These are phyloP conservation scores for Leptinotarsa lineolata DNA, from an alignment of 1,140 invertebrate genomes.

Conservation along the genomic window DNA sequence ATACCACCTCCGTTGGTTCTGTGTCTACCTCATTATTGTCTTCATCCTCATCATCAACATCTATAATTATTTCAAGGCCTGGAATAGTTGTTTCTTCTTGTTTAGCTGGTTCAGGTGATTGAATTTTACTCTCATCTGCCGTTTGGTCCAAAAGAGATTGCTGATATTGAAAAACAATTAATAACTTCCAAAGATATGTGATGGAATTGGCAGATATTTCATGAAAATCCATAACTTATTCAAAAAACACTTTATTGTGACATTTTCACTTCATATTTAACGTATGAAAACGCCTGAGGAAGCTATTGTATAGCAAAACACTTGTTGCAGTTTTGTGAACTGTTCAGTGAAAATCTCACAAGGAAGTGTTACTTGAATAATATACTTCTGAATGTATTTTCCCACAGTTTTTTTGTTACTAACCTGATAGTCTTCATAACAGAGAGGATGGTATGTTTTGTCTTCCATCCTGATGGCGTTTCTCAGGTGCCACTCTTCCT, in stretches of 20 bases:
- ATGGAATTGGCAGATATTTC: no score
- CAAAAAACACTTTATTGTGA: no score
- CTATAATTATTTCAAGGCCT: slow-evolving; percentile 48
- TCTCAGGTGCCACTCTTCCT: slow-evolving; percentile 92
- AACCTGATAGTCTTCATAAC: slow-evolving; percentile 88
- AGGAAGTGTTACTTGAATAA: no score
- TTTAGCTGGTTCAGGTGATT: slow-evolving; percentile 27
- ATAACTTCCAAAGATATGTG: no score
- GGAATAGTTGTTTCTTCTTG: slow-evolving; percentile 41
- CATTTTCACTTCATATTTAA: no score
- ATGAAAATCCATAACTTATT: no score
- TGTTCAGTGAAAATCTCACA: no score
- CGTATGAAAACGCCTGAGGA: no score
- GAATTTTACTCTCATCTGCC: slow-evolving; percentile 36
- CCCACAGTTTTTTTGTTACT: slow-evolving; percentile 26
- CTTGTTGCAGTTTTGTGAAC: no score
- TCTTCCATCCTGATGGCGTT: slow-evolving; percentile 79
- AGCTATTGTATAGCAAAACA: no score
- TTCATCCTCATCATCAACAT: slow-evolving; percentile 52
- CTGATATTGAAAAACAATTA: slow-evolving; percentile 30
- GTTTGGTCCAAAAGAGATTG: slow-evolving; percentile 47
- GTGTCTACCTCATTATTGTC: slow-evolving; percentile 47
- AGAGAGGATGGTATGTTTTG: slow-evolving; percentile 87
- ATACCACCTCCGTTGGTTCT: slow-evolving; percentile 35
- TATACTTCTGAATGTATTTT: no score